A percentile compares a stretch with the other conserved stretches of the same genome.
phyloP scores from a whole-genome alignment of 1,140 invertebrate genomes.

The Globodera ellingtonae region DNA sequence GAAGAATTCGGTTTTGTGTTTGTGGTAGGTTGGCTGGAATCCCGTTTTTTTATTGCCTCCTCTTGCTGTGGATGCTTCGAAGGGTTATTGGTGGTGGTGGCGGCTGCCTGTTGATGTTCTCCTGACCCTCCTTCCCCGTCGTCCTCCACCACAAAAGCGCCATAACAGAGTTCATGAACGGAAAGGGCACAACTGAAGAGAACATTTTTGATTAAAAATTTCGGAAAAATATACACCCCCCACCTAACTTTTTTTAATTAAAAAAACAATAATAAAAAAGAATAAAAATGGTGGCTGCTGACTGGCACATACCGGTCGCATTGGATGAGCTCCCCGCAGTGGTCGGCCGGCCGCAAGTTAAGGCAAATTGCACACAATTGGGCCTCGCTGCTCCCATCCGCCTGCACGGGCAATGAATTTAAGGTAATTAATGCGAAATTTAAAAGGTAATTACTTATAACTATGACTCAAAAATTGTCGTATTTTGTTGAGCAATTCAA shows the following conservation, averaged over 20 bases:
- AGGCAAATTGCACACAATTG: slow-evolving; percentile 43
- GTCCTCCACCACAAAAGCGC: background rate
- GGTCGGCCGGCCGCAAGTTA: slow-evolving; percentile 27
- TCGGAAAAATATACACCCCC: too few species aligned
- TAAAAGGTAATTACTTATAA: too few species aligned
- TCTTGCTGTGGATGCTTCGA: background rate
- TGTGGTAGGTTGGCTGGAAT: background rate
- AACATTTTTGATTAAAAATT: slow-evolving; percentile 29
- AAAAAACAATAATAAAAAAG: too few species aligned
- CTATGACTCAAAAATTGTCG: background rate
- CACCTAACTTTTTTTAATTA: too few species aligned
- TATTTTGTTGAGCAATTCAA: background rate
- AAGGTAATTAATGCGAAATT: background rate
- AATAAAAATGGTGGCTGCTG: slow-evolving; percentile 24
- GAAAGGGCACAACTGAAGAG: slow-evolving; percentile 40
- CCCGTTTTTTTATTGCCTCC: background rate
- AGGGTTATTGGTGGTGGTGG: too few species aligned
- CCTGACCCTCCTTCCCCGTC: background rate
- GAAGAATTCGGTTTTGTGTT: too few species aligned
- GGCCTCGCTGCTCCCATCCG: background rate
- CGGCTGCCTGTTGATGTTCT: background rate
- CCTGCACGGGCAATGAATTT: background rate
- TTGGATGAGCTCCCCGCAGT: slow-evolving; percentile 40
- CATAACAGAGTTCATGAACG: slow-evolving; percentile 48
- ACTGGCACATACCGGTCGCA: slow-evolving; percentile 30